Evolutionary conservation across 2,797 vertebrate genomes (phyloP).

Genomic region (Melanotaenia parkinsoni): DNA sequence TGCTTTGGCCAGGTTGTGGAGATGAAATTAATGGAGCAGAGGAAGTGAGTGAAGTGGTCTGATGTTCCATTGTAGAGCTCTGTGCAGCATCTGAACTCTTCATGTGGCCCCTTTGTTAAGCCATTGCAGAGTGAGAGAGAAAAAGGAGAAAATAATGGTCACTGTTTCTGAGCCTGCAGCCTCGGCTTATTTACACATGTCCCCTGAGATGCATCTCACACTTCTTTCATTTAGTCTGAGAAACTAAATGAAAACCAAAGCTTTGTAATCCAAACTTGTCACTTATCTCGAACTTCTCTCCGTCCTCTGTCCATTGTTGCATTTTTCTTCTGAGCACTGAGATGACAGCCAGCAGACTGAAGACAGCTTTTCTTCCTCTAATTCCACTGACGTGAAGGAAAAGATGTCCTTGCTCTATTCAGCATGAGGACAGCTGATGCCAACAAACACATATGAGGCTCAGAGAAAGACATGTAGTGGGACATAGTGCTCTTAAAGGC

Average conservation of each 20-base stretch:
- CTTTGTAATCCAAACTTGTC: conserved; percentile 55
- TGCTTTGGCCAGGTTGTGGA: conserved; percentile 75
- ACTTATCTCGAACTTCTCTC: conserved; percentile 47
- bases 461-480: conserved; percentile 68
- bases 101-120: conserved; percentile 45
- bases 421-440: conserved; percentile 76
- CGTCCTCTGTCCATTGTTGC: conserved; percentile 26
- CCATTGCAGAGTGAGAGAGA: conserved; percentile 23
- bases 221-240: conserved; percentile 29
- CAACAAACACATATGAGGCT: conserved; percentile 76
- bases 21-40: conserved; percentile 18
- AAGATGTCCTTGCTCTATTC: conserved; percentile 67
- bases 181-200: conserved; percentile 27
- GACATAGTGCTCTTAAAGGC: conserved; percentile 82
- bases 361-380: conserved; percentile 57
- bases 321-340: conserved; percentile 36
- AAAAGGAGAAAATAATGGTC: conserved; percentile 3
- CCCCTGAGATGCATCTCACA: conserved; percentile 19
- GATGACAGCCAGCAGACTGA: conserved; percentile 53
- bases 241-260: conserved; percentile 26
- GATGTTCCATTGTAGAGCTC: conserved; percentile 44
- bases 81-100: conserved; percentile 41
- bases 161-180: conserved; percentile 25
- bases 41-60: conserved; percentile 28
- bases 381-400: conserved; percentile 66